Percentiles rank a stretch among this genome's conserved stretches.
Conservation (phyloP, 1,140 invertebrate genomes). For the Pollicipes pollicipes region DNA sequence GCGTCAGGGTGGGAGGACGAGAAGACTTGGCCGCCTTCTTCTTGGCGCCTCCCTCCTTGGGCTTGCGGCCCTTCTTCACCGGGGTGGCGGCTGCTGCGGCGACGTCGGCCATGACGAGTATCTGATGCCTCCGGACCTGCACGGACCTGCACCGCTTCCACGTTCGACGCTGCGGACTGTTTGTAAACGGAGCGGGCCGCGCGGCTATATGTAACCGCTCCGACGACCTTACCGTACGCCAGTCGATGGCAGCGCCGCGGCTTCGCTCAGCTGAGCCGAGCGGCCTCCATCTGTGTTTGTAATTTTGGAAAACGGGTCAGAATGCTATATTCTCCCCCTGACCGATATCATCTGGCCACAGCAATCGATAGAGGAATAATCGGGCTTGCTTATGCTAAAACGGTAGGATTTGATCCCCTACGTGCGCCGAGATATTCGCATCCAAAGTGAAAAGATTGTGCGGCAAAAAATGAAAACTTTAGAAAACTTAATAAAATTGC, state of each 20-base stretch:
- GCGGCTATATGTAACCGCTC: not conserved
- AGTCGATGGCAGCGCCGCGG: constrained; percentile 14
- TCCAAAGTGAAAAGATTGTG: not conserved
- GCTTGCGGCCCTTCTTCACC: constrained; percentile 17
- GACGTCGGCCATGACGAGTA: constrained; percentile 10
- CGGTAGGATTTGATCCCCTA: not conserved
- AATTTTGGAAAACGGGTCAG: too few species aligned
- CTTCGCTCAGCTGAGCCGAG: too few species aligned
- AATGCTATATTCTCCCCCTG: too few species aligned
- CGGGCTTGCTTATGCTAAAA: not conserved
- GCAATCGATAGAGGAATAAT: not conserved
- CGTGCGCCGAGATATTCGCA: not conserved
- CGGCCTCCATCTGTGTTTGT: constrained; percentile 5
- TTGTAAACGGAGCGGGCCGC: not conserved
- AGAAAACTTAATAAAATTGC: not conserved
- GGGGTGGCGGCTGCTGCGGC: constrained; percentile 17
- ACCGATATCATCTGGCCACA: too few species aligned
- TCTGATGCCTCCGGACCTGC: constrained; percentile 3
- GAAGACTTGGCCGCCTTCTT: constrained; percentile 16
- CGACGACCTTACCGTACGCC: constrained; percentile 7
- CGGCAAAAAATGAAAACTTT: not conserved
- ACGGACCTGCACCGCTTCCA: not conserved
- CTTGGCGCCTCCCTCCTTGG: constrained; percentile 14
- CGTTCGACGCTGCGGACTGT: not conserved
- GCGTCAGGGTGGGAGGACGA: constrained; percentile 21